Percentiles rank a stretch among this genome's conserved stretches.
Evolutionary conservation across 2,113 vertebrate genomes (phyloP).

Genomic region (Pygathrix nemaeus): DNA sequence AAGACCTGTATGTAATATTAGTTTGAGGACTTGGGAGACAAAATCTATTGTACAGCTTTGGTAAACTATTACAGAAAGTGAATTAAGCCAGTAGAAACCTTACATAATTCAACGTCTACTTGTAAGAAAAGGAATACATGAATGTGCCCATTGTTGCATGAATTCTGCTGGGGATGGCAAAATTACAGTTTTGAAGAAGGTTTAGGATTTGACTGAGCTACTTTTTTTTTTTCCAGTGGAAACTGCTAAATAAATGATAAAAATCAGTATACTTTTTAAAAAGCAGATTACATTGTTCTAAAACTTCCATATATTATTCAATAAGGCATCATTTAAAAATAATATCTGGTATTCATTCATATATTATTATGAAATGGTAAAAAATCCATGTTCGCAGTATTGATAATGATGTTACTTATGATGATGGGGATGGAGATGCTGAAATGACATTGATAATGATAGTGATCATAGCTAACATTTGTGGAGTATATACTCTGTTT

Average conservation of each 20-base stretch:
- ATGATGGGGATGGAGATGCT: neutral
- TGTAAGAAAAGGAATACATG: neutral
- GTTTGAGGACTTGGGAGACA: neutral
- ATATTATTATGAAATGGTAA: neutral
- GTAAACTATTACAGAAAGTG: neutral
- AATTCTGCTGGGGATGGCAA: neutral
- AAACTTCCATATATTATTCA: neutral
- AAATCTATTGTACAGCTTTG: neutral
- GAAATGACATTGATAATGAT: neutral
- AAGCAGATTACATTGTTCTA: neutral
- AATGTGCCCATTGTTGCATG: neutral
- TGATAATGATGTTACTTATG: neutral
- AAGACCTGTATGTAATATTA: neutral
- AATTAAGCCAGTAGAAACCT: neutral
- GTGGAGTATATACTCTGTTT: neutral
- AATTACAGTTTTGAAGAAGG: neutral
- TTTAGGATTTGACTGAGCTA: neutral
- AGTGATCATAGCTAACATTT: neutral
- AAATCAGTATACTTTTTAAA: neutral
- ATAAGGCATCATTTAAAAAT: neutral
- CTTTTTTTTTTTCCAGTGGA: neutral
- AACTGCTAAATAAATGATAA: neutral
- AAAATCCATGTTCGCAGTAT: neutral
- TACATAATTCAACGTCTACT: neutral
- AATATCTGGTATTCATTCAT: neutral